Evolutionary conservation across 2,113 vertebrate species (phyloP).

Genomic region (Chaetodon auriga): DNA sequence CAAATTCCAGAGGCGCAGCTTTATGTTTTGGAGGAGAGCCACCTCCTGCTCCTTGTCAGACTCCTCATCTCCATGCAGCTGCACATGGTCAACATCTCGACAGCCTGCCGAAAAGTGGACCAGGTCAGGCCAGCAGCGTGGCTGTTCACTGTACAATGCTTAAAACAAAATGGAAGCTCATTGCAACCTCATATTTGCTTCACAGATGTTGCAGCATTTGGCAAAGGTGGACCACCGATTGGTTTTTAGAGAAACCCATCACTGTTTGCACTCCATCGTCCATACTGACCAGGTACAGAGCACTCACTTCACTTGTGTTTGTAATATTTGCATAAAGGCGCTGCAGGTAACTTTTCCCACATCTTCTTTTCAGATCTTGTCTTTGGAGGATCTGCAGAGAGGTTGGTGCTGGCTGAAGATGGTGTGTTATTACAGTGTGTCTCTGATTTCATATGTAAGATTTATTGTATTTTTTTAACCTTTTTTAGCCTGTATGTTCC

Average conservation of each 20-base stretch:
- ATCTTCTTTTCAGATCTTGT: conserved; percentile 74
- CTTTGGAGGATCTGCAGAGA: conserved; percentile 79
- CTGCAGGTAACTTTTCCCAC: neutral
- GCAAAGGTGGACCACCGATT: conserved; percentile 69
- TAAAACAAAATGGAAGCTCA: neutral
- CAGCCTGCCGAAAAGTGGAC: conserved; percentile 89
- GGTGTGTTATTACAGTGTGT: neutral
- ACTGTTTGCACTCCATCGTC: conserved; percentile 66
- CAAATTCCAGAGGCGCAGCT: conserved; percentile 71
- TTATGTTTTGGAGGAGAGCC: conserved; percentile 40
- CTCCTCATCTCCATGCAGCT: conserved; percentile 87
- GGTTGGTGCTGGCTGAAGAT: conserved; percentile 65
- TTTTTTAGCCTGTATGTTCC: conserved; percentile 86
- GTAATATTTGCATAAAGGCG: neutral
- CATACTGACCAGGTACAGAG: conserved; percentile 72
- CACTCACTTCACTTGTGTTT: neutral
- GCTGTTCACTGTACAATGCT: neutral
- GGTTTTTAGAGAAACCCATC: conserved; percentile 76
- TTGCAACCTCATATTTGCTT: neutral
- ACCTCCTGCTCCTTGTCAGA: conserved; percentile 78
- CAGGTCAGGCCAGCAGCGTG: conserved; percentile 78
- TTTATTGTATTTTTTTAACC: neutral
- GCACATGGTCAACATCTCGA: conserved; percentile 82
- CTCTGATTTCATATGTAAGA: neutral
- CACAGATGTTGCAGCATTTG: conserved; percentile 82